Evolutionary conservation across 2,888 invertebrate genomes (phyloP).

Genomic region (Meloe dianella): DNA sequence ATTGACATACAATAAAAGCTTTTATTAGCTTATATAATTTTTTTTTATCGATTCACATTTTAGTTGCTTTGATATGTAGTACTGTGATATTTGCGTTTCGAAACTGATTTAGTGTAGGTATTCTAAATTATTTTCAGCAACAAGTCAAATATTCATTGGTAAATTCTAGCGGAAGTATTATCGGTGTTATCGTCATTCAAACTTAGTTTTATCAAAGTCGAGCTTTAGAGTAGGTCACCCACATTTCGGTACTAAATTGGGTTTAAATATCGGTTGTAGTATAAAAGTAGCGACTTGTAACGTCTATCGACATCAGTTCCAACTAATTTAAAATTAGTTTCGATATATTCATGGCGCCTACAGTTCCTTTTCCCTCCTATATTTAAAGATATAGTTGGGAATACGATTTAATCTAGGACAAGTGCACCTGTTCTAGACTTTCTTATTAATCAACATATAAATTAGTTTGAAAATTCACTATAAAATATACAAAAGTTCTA

Average conservation of each 20-base stretch:
- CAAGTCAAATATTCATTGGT: too few species aligned
- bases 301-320: conserved; percentile 26
- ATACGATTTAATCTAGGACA: conserved; percentile 52
- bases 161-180: too few species aligned
- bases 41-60: not conserved
- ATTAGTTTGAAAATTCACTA: conserved; percentile 43
- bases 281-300: not conserved
- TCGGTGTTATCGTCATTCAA: too few species aligned
- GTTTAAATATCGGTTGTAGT: too few species aligned
- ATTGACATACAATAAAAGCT: not conserved
- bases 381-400: conserved; percentile 42
- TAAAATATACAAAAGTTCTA: conserved; percentile 41
- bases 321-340: conserved; percentile 33
- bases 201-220: too few species aligned
- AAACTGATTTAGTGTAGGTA: not conserved
- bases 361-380: not conserved
- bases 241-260: too few species aligned
- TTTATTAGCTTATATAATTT: not conserved
- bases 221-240: too few species aligned
- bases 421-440: conserved; percentile 53
- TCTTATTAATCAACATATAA: conserved; percentile 54
- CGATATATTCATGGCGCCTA: conserved; percentile 34
- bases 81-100: not conserved
- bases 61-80: not conserved
- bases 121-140: too few species aligned